Percentiles rank a stretch among this genome's conserved stretches.
These are phyloP conservation scores for Eupithecia inturbata DNA, from an alignment of 2,888 invertebrate species.

Conservation along the genomic window DNA sequence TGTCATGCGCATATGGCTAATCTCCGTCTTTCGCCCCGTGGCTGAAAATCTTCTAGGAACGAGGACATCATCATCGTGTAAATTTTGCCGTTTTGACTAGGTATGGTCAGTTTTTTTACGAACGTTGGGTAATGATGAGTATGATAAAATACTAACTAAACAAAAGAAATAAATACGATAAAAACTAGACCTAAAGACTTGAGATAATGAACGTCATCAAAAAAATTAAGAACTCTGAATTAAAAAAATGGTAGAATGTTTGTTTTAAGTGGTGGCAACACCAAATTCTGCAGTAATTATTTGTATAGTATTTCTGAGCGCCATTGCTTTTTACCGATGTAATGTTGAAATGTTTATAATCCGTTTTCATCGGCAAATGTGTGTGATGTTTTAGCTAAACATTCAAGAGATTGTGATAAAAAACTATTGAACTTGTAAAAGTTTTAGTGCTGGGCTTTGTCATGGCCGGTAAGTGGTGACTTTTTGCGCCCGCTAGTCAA, in stretches of 20 bases:
- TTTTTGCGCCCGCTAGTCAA: slow-evolving; percentile 84
- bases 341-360: slow-evolving; percentile 85
- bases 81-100: too few species aligned
- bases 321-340: slow-evolving; percentile 84
- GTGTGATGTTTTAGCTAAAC: slow-evolving; percentile 83
- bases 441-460: slow-evolving; percentile 86
- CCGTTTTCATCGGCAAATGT: slow-evolving; percentile 84
- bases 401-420: slow-evolving; percentile 80
- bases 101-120: too few species aligned
- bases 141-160: background rate
- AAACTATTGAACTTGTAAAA: slow-evolving; percentile 82
- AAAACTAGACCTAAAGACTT: background rate
- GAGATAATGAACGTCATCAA: background rate
- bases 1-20: background rate
- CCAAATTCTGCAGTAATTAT: slow-evolving; percentile 78
- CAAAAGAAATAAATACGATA: background rate
- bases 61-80: too few species aligned
- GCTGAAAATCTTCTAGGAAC: background rate
- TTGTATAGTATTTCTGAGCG: slow-evolving; percentile 82
- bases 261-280: slow-evolving; percentile 63
- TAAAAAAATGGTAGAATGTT: slow-evolving; percentile 51
- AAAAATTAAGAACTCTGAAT: background rate
- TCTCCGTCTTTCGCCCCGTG: background rate
- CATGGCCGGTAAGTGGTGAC: slow-evolving; percentile 92
- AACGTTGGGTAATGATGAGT: background rate